Evolutionary conservation across 2,113 vertebrate species (phyloP), one percentile per base, ranked within the genome.

Genomic region (Seriola rivoliana): DNA sequence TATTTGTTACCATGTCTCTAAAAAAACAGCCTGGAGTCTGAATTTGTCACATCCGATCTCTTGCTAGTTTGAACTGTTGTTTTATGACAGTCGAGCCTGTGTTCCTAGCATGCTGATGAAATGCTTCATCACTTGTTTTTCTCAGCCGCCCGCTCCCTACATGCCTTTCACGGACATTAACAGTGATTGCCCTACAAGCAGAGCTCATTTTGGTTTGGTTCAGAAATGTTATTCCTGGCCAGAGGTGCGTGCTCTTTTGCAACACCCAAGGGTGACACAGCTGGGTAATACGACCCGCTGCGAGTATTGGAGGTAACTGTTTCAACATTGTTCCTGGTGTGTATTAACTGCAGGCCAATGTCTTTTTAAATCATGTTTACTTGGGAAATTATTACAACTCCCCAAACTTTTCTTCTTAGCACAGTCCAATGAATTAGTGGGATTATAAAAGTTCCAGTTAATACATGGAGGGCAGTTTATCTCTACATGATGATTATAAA

Each of bases 221-320:
- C 84, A 52, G 79, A 88, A 81, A 89, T 90, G 75, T 93, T 94
- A 89, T 90, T 91, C 23, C 91, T 93, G 92, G 93, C 92, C 71
- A 19, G 72, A 75, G 81, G 57, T 77, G 62, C 29, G 1, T 3
- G 67, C 78, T 89, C 78, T 93, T 91, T 92, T 89, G 91, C 90
- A 94, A 93, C 89, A 91, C 86, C 89, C 88, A 57, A 69, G 91
- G 85, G 91, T 91, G 88, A 91, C 91, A 92, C 81, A 84, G 84
- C 90, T 82, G 83, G 80, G 89, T 92, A 90, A 91, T 75, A 62
- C 12, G 70, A 85, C 76, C 82, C 66, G 36, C 85, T 81, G 80
- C 57, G 50, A 89, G 85, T 72, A 75, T 86, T 66, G 64, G 80
- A 89, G 78, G 83, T 78, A 78, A 84, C 78, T 60, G 78, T 93